Percentiles rank a stretch among this genome's conserved stretches.
These are phyloP conservation scores for Heliothis virescens DNA, from an alignment of 1,140 invertebrate species.

Conservation along the genomic window DNA sequence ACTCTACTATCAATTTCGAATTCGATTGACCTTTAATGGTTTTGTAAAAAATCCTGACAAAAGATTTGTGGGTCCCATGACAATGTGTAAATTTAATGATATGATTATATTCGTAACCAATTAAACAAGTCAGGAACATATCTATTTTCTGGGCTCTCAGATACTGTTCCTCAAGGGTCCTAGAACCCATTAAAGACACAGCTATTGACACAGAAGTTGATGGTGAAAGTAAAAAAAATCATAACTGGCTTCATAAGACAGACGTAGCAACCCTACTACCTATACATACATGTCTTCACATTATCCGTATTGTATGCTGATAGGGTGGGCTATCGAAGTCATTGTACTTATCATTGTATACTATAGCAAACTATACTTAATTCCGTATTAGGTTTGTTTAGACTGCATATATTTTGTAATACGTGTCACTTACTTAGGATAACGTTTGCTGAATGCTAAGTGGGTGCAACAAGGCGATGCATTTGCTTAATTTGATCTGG, in stretches of 20 bases:
- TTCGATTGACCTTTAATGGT: too few species aligned
- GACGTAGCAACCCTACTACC: neutral
- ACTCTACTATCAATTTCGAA: too few species aligned
- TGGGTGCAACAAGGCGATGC: neutral
- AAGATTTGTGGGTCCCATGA: too few species aligned
- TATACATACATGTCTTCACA: slow-evolving; percentile 2
- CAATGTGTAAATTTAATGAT: too few species aligned
- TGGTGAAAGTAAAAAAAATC: neutral
- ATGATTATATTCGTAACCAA: too few species aligned
- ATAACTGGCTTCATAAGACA: neutral
- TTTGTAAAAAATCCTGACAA: too few species aligned
- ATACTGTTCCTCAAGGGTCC: too few species aligned
- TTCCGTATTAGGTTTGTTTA: slow-evolving; percentile 31
- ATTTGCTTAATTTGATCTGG: too few species aligned
- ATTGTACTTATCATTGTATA: neutral
- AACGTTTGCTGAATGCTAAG: neutral
- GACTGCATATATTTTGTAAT: slow-evolving; percentile 7
- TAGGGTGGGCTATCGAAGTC: neutral
- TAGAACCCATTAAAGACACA: too few species aligned
- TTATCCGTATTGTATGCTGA: slow-evolving; percentile 31
- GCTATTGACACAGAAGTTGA: too few species aligned
- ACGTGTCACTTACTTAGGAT: slow-evolving; percentile 12
- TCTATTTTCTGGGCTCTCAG: too few species aligned
- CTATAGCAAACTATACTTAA: slow-evolving; percentile 9
- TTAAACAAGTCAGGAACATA: too few species aligned